Percentiles rank a stretch among this genome's conserved stretches.
Evolutionary conservation across 2,113 vertebrate genomes (phyloP).

Genomic region (Myotis yumanensis): DNA sequence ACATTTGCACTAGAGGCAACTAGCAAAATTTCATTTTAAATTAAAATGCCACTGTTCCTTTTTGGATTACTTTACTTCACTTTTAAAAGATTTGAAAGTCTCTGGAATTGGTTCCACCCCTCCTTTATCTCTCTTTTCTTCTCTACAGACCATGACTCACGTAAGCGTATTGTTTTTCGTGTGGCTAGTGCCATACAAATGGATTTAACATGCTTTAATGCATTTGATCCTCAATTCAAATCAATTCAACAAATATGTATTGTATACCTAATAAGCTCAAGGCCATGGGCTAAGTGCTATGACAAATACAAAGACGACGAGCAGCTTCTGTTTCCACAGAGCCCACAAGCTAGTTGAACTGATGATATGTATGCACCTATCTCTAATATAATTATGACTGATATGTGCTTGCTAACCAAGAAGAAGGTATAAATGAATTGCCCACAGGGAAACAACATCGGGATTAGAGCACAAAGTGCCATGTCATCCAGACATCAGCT

Average conservation of each 20-base stretch:
- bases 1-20: neutral
- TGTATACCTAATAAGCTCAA: conserved; percentile 28
- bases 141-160: neutral
- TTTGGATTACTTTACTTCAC: neutral
- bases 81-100: neutral
- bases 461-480: neutral
- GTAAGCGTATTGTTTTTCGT: neutral
- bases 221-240: conserved; percentile 43
- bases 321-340: neutral
- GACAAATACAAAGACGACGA: neutral
- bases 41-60: neutral
- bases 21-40: neutral
- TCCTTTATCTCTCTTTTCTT: neutral
- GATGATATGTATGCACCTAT: neutral
- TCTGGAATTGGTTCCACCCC: neutral
- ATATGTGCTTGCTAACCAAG: neutral
- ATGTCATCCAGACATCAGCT: neutral
- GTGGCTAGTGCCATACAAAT: neutral
- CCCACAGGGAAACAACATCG: neutral
- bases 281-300: neutral
- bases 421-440: conserved; percentile 18
- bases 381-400: neutral
- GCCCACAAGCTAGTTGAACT: neutral
- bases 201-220: neutral
- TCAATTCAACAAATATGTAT: conserved; percentile 55